Base-by-base conservation (phyloP, 2,888 invertebrate genomes). In the Eristalinus aeneus region DNA sequence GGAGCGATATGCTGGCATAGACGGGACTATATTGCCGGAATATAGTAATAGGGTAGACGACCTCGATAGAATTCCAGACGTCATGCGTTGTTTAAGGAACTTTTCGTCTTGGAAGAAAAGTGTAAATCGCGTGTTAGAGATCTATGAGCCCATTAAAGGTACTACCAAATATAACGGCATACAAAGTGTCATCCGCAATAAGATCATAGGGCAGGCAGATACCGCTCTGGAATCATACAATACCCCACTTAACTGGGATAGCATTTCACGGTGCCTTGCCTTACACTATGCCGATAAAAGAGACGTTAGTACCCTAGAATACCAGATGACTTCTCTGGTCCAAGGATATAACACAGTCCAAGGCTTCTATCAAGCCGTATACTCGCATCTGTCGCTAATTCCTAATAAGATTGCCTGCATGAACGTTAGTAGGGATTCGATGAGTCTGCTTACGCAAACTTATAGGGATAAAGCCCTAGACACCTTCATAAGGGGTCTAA, bases 381-480 rank as follows among this genome's bases (percentile, higher is more conserved):
- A 77, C 39, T 20, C 53, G 63, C 27, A 27, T 27, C 27, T 27
- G 27, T 27, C 27, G 27, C 27, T 88, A 20, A 79, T 88, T 11
- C 53, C 87, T 20, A 81, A 78, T 31, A 88, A 88, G 63, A 63
- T 88, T 9, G 36, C 34, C 9, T 81, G 81, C 34, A 78, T 87
- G 69, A 75, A 88, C 11, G 60, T 88, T 22, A 32, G 75, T 12
- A 23, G 53, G 3, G 85, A 88, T 23, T 58, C 83, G 22, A 20
- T 81, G 61, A 32, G 20, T 0, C 46, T 74, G 12, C 46, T 83
- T 22, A 80, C 79, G 0, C 32, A 75, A 16, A 71, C 71, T 0
- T 88, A 88, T 39, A 75, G 87, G 34, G 87, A 87, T 16, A 88
- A 88, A 39, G 87, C 88, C 16, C 74, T 88, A 9, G 85, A 88